Evolutionary conservation across 2,888 invertebrate species (phyloP).

Genomic region (Augiades crinisus): DNA sequence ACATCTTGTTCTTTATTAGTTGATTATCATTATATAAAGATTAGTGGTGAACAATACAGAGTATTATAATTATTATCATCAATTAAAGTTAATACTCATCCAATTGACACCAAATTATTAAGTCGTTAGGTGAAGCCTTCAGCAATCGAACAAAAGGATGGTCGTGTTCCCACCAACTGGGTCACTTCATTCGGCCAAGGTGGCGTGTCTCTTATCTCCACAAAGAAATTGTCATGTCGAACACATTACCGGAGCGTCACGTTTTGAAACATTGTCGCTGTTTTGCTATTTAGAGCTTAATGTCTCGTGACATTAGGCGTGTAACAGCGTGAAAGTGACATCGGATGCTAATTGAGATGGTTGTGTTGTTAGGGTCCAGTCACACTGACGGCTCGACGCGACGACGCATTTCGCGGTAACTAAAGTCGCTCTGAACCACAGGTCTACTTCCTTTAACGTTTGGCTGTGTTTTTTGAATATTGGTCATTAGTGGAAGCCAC

Average conservation of each 20-base stretch:
- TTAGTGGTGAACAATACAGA: too few species aligned
- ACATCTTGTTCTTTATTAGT: too few species aligned
- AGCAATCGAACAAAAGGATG: slow-evolving; percentile 2
- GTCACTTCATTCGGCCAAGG: slow-evolving; percentile 28
- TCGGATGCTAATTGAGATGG: slow-evolving; percentile 6
- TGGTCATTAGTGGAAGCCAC: too few species aligned
- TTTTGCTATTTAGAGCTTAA: slow-evolving; percentile 1
- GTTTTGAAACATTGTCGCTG: background rate
- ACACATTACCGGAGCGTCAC: slow-evolving; percentile 17
- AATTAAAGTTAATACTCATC: too few species aligned
- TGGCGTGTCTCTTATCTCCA: slow-evolving; percentile 16
- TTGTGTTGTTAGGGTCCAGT: too few species aligned
- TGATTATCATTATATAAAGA: too few species aligned
- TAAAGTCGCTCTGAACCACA: too few species aligned
- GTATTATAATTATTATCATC: too few species aligned
- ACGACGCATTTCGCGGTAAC: too few species aligned
- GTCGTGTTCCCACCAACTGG: slow-evolving; percentile 13
- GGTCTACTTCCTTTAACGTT: too few species aligned
- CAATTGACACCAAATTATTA: background rate
- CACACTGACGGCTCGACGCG: too few species aligned
- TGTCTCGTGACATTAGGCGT: background rate
- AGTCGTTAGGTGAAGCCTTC: background rate
- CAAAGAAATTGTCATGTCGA: slow-evolving; percentile 27
- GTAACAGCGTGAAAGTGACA: slow-evolving; percentile 4
- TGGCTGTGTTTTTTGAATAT: too few species aligned